A percentile compares a stretch with the other conserved stretches of the same genome.
These are phyloP conservation scores for Numenius phaeopus DNA, from an alignment of 2,797 vertebrate genomes.

Conservation along the genomic window DNA sequence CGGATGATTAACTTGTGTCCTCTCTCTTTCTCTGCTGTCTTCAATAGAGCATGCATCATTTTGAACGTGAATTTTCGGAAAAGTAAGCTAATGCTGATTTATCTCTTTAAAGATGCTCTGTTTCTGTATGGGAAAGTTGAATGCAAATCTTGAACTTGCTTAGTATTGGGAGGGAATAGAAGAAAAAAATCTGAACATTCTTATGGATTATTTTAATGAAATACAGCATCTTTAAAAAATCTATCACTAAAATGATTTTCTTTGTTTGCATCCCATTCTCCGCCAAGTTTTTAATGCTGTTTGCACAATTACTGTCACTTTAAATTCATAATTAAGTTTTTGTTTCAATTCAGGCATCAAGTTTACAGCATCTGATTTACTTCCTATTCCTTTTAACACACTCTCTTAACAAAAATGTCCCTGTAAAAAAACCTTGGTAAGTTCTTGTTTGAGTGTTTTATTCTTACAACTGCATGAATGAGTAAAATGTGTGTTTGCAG, in stretches of 20 bases:
- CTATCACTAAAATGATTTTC: constrained; percentile 55
- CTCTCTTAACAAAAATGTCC: constrained; percentile 73
- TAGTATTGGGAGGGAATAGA: constrained; percentile 25
- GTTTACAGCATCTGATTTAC: constrained; percentile 74
- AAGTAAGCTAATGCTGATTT: constrained; percentile 91
- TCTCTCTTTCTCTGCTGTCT: constrained; percentile 85
- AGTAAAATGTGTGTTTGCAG: constrained; percentile 25
- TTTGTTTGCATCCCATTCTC: constrained; percentile 71
- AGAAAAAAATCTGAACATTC: constrained; percentile 24
- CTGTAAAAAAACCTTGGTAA: constrained; percentile 71
- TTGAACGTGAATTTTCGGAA: constrained; percentile 95
- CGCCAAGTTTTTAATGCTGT: constrained; percentile 69
- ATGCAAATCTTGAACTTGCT: constrained; percentile 37
- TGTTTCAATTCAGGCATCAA: constrained; percentile 69
- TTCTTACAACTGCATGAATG: constrained; percentile 54
- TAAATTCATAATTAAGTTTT: constrained; percentile 72
- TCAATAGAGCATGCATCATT: constrained; percentile 98
- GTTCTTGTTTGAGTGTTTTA: constrained; percentile 61
- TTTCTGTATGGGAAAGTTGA: constrained; percentile 72
- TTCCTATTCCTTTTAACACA: constrained; percentile 76
- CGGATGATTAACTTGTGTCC: constrained; percentile 78
- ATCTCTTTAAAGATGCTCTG: constrained; percentile 87
- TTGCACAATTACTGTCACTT: constrained; percentile 69
- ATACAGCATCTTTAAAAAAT: constrained; percentile 80
- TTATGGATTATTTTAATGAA: constrained; percentile 62